A percentile compares a stretch with the other conserved stretches of the same genome.
Conservation (phyloP, 2,113 vertebrate species). For the Anguilla rostrata region DNA sequence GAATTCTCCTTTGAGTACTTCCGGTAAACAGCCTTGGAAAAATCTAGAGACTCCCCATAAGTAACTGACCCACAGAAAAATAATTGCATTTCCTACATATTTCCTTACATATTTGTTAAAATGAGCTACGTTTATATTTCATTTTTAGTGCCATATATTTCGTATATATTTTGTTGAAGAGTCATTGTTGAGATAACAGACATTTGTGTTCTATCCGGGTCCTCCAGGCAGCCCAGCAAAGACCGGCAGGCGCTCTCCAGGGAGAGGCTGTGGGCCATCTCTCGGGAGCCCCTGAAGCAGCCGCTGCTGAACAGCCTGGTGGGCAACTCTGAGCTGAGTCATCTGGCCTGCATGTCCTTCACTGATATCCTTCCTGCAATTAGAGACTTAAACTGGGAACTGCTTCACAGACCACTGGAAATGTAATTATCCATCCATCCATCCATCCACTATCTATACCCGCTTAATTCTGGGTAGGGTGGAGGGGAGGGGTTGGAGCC, state of each 20-base stretch:
- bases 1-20: conserved; percentile 88
- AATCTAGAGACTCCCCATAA: not conserved
- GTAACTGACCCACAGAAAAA: not conserved
- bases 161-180: not conserved
- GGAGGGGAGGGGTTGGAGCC: no score
- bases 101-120: no score
- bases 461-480: no score
- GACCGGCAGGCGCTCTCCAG: conserved; percentile 64
- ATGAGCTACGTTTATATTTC: not conserved
- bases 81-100: not conserved
- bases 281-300: conserved; percentile 81
- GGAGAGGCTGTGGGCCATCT: conserved; percentile 80
- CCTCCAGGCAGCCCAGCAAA: conserved; percentile 70
- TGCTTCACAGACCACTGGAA: not conserved
- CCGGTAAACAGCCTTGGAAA: conserved; percentile 69
- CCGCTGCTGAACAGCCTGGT: conserved; percentile 77
- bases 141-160: not conserved
- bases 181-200: no score
- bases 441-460: no score
- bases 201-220: not conserved
- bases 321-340: conserved; percentile 70
- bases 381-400: not conserved
- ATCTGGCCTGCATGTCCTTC: conserved; percentile 79
- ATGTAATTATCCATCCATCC: no score
- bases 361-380: conserved; percentile 86